phyloP scores from a whole-genome alignment of 1,140 invertebrate genomes.

The Drosophila orosa region DNA sequence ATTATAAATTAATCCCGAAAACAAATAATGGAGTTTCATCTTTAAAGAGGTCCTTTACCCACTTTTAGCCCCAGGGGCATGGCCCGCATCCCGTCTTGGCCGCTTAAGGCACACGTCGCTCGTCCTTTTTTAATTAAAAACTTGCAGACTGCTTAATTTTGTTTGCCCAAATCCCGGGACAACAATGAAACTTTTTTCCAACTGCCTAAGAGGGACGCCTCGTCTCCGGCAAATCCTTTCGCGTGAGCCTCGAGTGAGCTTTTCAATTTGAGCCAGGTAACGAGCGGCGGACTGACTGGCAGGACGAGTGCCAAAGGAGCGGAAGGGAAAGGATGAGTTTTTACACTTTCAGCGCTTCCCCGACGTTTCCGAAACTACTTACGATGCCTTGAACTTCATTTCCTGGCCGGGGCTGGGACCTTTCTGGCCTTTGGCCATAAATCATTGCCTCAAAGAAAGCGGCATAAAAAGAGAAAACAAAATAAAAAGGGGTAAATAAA shows the following conservation, averaged over 20 bases:
- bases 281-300: slow-evolving; percentile 24
- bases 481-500: slow-evolving; percentile 37
- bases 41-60: slow-evolving; percentile 21
- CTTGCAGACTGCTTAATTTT: slow-evolving; percentile 82
- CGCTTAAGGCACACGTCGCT: slow-evolving; percentile 64
- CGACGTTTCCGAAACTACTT: slow-evolving; percentile 76
- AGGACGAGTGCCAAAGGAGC: slow-evolving; percentile 23
- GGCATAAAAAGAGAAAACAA: slow-evolving; percentile 44
- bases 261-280: slow-evolving; percentile 80
- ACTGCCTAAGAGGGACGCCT: slow-evolving; percentile 48
- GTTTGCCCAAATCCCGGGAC: slow-evolving; percentile 79
- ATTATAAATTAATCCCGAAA: slow-evolving; percentile 5
- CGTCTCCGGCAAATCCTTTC: slow-evolving; percentile 43
- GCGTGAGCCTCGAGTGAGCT: slow-evolving; percentile 66
- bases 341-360: slow-evolving; percentile 65
- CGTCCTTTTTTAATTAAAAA: slow-evolving; percentile 82
- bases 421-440: slow-evolving; percentile 74
- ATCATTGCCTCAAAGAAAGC: slow-evolving; percentile 67
- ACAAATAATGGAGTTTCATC: slow-evolving; percentile 21
- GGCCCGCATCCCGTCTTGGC: slow-evolving; percentile 49
- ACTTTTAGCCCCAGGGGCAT: neutral
- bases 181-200: slow-evolving; percentile 76
- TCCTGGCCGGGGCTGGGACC: slow-evolving; percentile 51
- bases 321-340: slow-evolving; percentile 32
- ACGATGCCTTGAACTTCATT: slow-evolving; percentile 79